Evolutionary conservation across 1,140 invertebrate genomes (phyloP), one percentile per base, ranked within the genome.

Genomic region (Monochamus saltuarius): DNA sequence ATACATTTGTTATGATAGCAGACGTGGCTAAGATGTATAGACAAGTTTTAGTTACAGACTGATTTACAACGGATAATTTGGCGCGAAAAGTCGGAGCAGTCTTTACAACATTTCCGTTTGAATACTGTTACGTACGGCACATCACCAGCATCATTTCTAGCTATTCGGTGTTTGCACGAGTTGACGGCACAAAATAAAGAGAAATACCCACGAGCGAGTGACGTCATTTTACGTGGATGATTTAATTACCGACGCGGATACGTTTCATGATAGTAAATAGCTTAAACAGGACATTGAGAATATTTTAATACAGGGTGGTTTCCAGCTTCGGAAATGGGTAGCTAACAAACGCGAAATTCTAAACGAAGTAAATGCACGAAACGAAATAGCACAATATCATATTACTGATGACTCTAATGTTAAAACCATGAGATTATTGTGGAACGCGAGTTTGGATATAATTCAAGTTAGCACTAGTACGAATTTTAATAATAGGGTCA

Each of bases 21-120:
- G 79, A 82, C 45, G 72, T 81, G 2, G 55, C 62, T 13, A 76
- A 78, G 59, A 81, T 82, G 78, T 83, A 79, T 61, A 47, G 79
- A 10, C 75, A 77, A 56, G 70, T 81, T 6, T 29, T 73, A 0
- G 67, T 78, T 9, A 47, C 59, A 13, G 8, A 52, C 34, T 59
- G 52, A 66, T 40, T 73, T 71, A 61, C 78, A 79, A 56, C 56
- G 63, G 57, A 76, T 80, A 13, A 38, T 79, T 0, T 79, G 78
- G 76, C 57, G 71, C n/a, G 19, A 61, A 19, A 52, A 55, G 55
- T 10, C 13, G 2, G 42, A 59, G 2, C 61, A 73, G 51, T 34
- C 59, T 13, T 16, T 72, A n/a, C 56, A 66, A n/a, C 36, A 58
- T 2, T 77, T 68, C 51, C 1, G 64, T 37, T 61, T 75, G 17